phyloP scores from a whole-genome alignment of 2,797 vertebrate genomes.

The Helarctos malayanus region DNA sequence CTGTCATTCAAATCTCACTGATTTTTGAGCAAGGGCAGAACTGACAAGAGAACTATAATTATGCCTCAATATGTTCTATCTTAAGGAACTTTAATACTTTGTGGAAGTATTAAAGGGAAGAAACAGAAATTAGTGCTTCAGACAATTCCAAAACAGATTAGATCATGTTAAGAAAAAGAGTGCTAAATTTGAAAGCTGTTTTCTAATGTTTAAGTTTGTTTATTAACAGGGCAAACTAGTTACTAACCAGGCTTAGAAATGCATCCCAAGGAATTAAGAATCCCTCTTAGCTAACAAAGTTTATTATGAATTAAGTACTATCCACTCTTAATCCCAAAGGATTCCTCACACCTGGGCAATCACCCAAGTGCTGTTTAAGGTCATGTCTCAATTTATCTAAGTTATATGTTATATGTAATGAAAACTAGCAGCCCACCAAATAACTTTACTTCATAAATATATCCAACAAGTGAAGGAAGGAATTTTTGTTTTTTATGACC shows the following conservation, averaged over 20 bases:
- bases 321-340: constrained; percentile 66
- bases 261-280: constrained; percentile 51
- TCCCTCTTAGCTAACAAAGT: constrained; percentile 73
- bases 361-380: constrained; percentile 80
- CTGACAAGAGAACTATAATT: constrained; percentile 53
- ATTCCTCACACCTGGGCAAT: constrained; percentile 75
- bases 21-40: constrained; percentile 45
- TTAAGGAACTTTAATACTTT: constrained; percentile 51
- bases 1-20: background rate
- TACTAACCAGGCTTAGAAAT: constrained; percentile 68
- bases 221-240: constrained; percentile 69
- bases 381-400: constrained; percentile 80
- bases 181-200: constrained; percentile 69
- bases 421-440: constrained; percentile 79
- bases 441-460: constrained; percentile 85
- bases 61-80: background rate
- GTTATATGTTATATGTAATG: constrained; percentile 79
- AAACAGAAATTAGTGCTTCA: constrained; percentile 59
- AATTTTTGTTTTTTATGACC: constrained; percentile 83
- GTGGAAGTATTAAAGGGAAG: constrained; percentile 34
- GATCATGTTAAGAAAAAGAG: constrained; percentile 65
- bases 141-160: constrained; percentile 55
- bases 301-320: constrained; percentile 77
- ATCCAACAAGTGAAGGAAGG: constrained; percentile 84
- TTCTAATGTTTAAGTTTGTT: constrained; percentile 75